phyloP scores from a whole-genome alignment of 1,140 invertebrate species.

The Brachionus koreanus region DNA sequence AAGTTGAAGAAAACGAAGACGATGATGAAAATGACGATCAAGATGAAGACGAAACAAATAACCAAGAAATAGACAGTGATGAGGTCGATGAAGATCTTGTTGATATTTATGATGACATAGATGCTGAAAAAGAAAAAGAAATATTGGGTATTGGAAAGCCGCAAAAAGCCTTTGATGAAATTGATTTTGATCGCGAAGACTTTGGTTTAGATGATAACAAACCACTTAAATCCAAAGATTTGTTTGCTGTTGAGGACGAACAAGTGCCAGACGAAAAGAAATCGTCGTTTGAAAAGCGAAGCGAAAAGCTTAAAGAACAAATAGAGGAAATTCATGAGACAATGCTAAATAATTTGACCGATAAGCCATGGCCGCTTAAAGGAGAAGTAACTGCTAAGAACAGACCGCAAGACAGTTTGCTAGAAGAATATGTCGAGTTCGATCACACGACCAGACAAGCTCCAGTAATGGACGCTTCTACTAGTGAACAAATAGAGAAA shows the following conservation, averaged over 20 bases:
- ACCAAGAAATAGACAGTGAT: neutral
- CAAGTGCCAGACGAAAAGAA: neutral
- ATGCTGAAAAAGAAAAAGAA: slow-evolving; percentile 33
- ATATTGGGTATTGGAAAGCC: slow-evolving; percentile 8
- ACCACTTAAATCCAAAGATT: neutral
- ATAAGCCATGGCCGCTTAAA: slow-evolving; percentile 86
- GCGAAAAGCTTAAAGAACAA: slow-evolving; percentile 51
- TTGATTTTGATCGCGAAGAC: slow-evolving; percentile 43
- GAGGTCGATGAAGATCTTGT: slow-evolving; percentile 16
- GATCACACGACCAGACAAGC: slow-evolving; percentile 72
- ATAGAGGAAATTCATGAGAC: slow-evolving; percentile 76
- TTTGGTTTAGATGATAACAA: slow-evolving; percentile 16
- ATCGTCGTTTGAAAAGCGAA: slow-evolving; percentile 19
- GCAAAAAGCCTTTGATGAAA: slow-evolving; percentile 19
- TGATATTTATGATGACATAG: neutral
- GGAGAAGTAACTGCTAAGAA: slow-evolving; percentile 75
- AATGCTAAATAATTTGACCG: slow-evolving; percentile 60
- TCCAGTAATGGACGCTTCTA: slow-evolving; percentile 84
- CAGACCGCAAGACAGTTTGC: slow-evolving; percentile 82
- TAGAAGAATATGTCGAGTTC: slow-evolving; percentile 85
- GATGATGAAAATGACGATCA: neutral
- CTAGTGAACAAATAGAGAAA: slow-evolving; percentile 79
- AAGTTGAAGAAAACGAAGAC: slow-evolving; percentile 12
- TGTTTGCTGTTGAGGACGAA: neutral
- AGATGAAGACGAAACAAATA: neutral